These are phyloP conservation scores for Ochropleura leucogaster DNA, from an alignment of 2,888 invertebrate species.

Conservation along the genomic window DNA sequence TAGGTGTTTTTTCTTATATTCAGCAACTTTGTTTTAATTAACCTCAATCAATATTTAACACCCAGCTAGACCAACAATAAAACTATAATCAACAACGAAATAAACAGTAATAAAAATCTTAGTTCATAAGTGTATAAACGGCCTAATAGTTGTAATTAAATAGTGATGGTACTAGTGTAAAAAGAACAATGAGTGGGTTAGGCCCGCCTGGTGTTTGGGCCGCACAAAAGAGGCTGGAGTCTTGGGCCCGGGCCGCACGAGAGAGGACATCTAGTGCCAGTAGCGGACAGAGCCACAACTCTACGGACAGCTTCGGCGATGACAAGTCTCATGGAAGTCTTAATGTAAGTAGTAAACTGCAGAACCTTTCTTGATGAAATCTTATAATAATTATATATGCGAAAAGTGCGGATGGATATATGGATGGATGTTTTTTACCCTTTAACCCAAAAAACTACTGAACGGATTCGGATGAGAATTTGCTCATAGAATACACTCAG, in stretches of 20 bases:
- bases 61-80: slow-evolving; percentile 21
- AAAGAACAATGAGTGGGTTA: slow-evolving; percentile 91
- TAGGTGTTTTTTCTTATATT: neutral
- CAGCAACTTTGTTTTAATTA: neutral
- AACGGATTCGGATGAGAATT: no score
- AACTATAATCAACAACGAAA: slow-evolving; percentile 57
- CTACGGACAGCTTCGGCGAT: slow-evolving; percentile 88
- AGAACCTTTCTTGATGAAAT: neutral
- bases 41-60: neutral
- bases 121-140: slow-evolving; percentile 37
- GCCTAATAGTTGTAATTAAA: slow-evolving; percentile 43
- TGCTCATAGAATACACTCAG: neutral
- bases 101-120: slow-evolving; percentile 38
- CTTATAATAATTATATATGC: neutral
- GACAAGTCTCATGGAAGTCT: slow-evolving; percentile 87
- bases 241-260: slow-evolving; percentile 94
- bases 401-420: neutral
- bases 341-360: slow-evolving; percentile 75
- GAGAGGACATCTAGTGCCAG: slow-evolving; percentile 91
- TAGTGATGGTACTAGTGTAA: slow-evolving; percentile 69
- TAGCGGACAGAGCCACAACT: slow-evolving; percentile 90
- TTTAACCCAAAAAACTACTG: no score
- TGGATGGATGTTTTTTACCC: neutral
- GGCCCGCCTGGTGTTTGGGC: slow-evolving; percentile 95
- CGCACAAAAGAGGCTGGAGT: slow-evolving; percentile 94